phyloP scores from a whole-genome alignment of 2,113 vertebrate genomes.

The Seriola rivoliana region DNA sequence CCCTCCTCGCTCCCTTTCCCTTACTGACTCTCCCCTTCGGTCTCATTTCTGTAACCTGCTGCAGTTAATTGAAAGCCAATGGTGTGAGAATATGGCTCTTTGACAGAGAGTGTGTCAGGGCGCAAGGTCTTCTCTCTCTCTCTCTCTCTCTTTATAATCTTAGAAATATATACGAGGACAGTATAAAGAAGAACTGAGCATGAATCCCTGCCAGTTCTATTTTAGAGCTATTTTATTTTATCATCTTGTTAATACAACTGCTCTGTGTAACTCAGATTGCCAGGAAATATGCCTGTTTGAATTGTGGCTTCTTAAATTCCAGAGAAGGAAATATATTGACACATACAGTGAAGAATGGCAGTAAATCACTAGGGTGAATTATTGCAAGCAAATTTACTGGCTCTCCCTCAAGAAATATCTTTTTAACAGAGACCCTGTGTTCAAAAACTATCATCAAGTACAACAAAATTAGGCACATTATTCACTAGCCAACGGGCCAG shows the following conservation, averaged over 20 bases:
- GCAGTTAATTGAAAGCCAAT: slow-evolving; percentile 84
- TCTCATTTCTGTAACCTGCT: slow-evolving; percentile 74
- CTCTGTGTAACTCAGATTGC: slow-evolving; percentile 11
- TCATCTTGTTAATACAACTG: slow-evolving; percentile 26
- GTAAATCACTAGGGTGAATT: slow-evolving; percentile 28
- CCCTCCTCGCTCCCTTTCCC: slow-evolving; percentile 11
- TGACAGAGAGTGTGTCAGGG: slow-evolving; percentile 63
- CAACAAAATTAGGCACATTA: background rate
- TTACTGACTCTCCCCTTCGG: slow-evolving; percentile 21
- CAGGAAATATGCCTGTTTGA: slow-evolving; percentile 31
- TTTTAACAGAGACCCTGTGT: background rate
- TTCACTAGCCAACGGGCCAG: background rate
- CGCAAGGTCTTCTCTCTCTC: slow-evolving; percentile 48
- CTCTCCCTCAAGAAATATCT: background rate
- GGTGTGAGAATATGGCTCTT: slow-evolving; percentile 81
- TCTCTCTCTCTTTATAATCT: slow-evolving; percentile 36
- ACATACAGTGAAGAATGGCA: background rate
- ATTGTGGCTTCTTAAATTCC: slow-evolving; percentile 10
- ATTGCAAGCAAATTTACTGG: slow-evolving; percentile 31
- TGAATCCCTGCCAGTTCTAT: slow-evolving; percentile 31
- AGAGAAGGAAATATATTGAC: slow-evolving; percentile 10
- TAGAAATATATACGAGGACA: slow-evolving; percentile 58
- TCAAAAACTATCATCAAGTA: background rate
- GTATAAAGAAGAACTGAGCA: slow-evolving; percentile 44
- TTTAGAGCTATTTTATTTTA: slow-evolving; percentile 47